Percentiles rank a stretch among this genome's conserved stretches.
Conservation (phyloP, 1,140 invertebrate genomes). For the Macrobrachium rosenbergii region DNA sequence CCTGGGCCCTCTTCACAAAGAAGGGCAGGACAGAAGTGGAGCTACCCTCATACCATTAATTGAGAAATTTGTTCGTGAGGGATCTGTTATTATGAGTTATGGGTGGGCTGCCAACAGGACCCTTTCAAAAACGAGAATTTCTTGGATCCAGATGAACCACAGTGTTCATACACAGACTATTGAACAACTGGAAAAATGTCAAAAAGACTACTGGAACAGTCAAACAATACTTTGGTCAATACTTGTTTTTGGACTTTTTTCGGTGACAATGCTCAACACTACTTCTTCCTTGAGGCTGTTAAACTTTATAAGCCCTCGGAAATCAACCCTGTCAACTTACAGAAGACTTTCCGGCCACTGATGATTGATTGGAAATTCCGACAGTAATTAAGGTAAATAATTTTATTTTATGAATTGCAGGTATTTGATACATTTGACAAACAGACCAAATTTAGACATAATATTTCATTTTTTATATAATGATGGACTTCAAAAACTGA, state of each 20-base stretch:
- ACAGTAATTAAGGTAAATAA: too few relatives aligned
- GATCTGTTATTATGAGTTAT: not conserved
- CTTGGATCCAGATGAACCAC: not conserved
- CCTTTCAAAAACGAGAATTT: not conserved
- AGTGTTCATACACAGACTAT: constrained; percentile 4
- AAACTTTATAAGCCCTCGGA: too few relatives aligned
- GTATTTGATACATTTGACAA: too few relatives aligned
- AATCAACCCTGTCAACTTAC: too few relatives aligned
- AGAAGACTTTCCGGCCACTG: too few relatives aligned
- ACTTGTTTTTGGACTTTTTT: not conserved
- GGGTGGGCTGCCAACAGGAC: not conserved
- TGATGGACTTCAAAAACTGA: too few relatives aligned
- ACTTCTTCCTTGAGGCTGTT: too few relatives aligned
- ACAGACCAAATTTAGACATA: too few relatives aligned
- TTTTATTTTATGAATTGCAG: too few relatives aligned
- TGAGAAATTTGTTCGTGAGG: not conserved
- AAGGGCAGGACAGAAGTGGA: not conserved
- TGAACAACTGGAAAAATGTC: not conserved
- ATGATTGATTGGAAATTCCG: too few relatives aligned
- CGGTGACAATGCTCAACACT: too few relatives aligned
- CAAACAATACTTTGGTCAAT: not conserved
- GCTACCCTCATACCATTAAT: not conserved
- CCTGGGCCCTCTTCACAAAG: not conserved
- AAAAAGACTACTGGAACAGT: not conserved
- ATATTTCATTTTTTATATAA: too few relatives aligned